Evolutionary conservation across 1,140 invertebrate genomes (phyloP).

Genomic region (Mercenaria mercenaria): DNA sequence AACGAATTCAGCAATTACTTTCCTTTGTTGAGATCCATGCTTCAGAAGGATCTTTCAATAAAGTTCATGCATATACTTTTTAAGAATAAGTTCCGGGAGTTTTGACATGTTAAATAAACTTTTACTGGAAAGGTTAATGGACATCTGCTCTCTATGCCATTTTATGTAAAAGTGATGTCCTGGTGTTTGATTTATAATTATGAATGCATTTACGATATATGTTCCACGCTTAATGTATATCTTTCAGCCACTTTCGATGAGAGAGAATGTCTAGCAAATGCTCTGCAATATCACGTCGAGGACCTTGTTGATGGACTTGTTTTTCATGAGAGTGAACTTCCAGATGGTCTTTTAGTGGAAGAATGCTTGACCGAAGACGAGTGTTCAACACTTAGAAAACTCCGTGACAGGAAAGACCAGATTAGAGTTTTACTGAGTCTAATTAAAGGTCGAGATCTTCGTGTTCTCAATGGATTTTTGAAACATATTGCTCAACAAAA

Average conservation of each 20-base stretch:
- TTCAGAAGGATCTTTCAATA: too few species aligned
- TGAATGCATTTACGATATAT: too few species aligned
- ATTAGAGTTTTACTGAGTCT: neutral
- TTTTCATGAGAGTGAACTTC: slow-evolving; percentile 15
- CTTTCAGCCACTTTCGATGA: neutral
- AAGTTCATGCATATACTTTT: too few species aligned
- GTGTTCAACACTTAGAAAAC: neutral
- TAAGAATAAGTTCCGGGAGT: too few species aligned
- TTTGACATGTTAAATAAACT: too few species aligned
- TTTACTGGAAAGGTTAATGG: too few species aligned
- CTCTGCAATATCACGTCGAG: neutral
- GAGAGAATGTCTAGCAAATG: slow-evolving; percentile 37
- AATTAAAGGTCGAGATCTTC: slow-evolving; percentile 15
- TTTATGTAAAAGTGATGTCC: too few species aligned
- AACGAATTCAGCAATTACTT: too few species aligned
- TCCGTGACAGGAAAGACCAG: neutral
- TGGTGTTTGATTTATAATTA: too few species aligned
- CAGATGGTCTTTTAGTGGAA: neutral
- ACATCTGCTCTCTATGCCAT: too few species aligned
- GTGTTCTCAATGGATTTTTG: neutral
- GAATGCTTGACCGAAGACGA: slow-evolving; percentile 13
- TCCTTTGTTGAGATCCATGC: too few species aligned
- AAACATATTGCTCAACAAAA: slow-evolving; percentile 1
- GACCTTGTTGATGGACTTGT: neutral
- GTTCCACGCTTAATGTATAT: neutral